Percentiles rank a stretch among this genome's conserved stretches.
phyloP scores from a whole-genome alignment of 2,888 invertebrate genomes.

The Labia minor region DNA sequence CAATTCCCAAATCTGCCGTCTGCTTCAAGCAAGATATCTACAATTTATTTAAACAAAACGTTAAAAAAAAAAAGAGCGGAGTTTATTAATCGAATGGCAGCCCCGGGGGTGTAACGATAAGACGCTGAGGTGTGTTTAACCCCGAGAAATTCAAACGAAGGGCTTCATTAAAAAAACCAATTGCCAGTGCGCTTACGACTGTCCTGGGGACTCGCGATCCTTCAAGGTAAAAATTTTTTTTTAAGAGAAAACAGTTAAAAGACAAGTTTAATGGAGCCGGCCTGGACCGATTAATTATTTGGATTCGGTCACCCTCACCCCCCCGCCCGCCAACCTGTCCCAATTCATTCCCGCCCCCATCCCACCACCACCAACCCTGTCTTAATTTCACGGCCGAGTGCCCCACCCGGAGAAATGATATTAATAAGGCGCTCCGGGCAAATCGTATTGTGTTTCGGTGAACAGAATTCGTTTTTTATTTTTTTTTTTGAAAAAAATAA shows the following conservation, averaged over 20 bases:
- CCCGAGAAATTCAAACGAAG: background rate
- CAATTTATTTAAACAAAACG: slow-evolving; percentile 13
- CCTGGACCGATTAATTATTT: background rate
- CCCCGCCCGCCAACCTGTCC: too few relatives aligned
- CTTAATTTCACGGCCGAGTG: background rate
- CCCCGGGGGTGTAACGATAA: too few relatives aligned
- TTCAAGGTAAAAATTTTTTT: slow-evolving; percentile 4
- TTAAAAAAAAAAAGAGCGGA: background rate
- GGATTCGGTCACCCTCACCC: background rate
- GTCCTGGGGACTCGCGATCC: background rate
- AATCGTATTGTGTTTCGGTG: background rate
- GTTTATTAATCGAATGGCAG: background rate
- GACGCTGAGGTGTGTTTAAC: background rate
- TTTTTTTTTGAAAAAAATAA: too few relatives aligned
- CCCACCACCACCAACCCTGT: too few relatives aligned
- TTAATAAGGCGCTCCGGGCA: background rate
- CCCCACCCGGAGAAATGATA: background rate
- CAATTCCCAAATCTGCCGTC: slow-evolving; percentile 1
- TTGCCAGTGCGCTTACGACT: background rate
- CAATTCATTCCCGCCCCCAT: too few relatives aligned
- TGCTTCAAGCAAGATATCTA: background rate
- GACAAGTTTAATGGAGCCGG: background rate
- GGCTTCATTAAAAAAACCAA: background rate
- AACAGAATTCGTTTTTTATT: background rate
- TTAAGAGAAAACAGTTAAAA: background rate